A percentile compares a stretch with the other conserved stretches of the same genome.
Conservation (phyloP, 2,888 invertebrate species). For the Gastracanthus pulcherrimus region DNA sequence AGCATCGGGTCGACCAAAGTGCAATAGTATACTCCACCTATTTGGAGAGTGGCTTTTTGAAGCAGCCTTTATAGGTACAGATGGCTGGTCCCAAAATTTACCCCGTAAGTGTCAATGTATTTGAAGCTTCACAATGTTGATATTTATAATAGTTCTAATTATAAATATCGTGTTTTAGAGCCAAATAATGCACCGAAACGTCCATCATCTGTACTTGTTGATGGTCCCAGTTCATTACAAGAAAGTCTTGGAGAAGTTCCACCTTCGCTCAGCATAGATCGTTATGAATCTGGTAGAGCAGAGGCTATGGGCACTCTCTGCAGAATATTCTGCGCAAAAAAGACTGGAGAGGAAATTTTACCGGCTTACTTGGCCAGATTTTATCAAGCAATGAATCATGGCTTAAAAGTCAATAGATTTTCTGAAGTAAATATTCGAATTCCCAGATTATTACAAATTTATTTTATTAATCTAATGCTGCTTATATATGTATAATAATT, state of each 20-base stretch:
- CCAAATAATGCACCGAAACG: slow-evolving; percentile 79
- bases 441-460: neutral
- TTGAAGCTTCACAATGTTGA: neutral
- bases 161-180: slow-evolving; percentile 68
- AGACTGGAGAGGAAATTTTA: slow-evolving; percentile 94
- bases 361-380: slow-evolving; percentile 96
- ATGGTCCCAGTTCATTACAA: slow-evolving; percentile 83
- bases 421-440: slow-evolving; percentile 69
- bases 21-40: slow-evolving; percentile 96
- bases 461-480: no score
- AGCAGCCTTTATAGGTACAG: slow-evolving; percentile 93
- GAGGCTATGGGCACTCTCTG: slow-evolving; percentile 97
- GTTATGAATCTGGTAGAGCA: slow-evolving; percentile 91
- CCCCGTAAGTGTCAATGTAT: slow-evolving; percentile 77
- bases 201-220: slow-evolving; percentile 84
- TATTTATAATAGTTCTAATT: slow-evolving; percentile 19
- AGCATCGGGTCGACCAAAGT: slow-evolving; percentile 90
- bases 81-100: slow-evolving; percentile 80
- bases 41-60: slow-evolving; percentile 99
- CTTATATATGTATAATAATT: neutral
- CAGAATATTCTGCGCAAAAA: slow-evolving; percentile 96
- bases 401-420: slow-evolving; percentile 82
- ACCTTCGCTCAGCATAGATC: slow-evolving; percentile 85
- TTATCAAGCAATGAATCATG: slow-evolving; percentile 94
- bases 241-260: slow-evolving; percentile 84